phyloP scores from a whole-genome alignment of 2,797 vertebrate species.

The Knipowitschia caucasica region DNA sequence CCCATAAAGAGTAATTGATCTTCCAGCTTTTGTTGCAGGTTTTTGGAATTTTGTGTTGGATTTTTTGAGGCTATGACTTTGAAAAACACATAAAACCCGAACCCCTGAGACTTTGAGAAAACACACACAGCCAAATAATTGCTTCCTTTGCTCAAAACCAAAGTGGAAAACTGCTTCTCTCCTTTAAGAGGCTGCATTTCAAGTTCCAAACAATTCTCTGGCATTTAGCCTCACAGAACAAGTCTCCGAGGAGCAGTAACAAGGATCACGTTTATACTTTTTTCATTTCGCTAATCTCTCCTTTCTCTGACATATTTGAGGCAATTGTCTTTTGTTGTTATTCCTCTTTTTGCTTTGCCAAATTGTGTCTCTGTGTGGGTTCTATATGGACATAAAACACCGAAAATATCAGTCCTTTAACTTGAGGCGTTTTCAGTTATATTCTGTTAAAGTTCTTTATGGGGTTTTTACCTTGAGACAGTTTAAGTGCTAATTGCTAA shows the following conservation, averaged over 20 bases:
- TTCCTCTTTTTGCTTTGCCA: not conserved
- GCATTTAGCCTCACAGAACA: not conserved
- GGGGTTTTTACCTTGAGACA: no score
- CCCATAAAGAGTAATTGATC: no score
- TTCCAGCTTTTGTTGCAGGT: no score
- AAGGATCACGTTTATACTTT: not conserved
- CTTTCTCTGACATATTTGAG: not conserved
- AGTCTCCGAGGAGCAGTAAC: not conserved
- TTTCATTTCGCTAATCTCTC: not conserved
- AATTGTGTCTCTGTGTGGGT: not conserved
- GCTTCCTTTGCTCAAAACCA: slow-evolving; percentile 4
- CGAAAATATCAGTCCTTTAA: no score
- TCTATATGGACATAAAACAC: no score
- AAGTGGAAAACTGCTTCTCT: not conserved
- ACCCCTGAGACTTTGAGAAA: not conserved
- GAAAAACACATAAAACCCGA: not conserved
- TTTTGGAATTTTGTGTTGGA: not conserved
- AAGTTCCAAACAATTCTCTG: not conserved
- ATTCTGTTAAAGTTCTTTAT: no score
- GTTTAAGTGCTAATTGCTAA: no score
- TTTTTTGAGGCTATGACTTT: not conserved
- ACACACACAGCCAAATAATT: not conserved
- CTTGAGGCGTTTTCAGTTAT: no score
- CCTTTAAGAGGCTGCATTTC: not conserved
- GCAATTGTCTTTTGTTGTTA: not conserved